A percentile compares a stretch with the other conserved stretches of the same genome.
Evolutionary conservation across 1,140 invertebrate genomes (phyloP).

Genomic region (Gonatopus flavifemur): DNA sequence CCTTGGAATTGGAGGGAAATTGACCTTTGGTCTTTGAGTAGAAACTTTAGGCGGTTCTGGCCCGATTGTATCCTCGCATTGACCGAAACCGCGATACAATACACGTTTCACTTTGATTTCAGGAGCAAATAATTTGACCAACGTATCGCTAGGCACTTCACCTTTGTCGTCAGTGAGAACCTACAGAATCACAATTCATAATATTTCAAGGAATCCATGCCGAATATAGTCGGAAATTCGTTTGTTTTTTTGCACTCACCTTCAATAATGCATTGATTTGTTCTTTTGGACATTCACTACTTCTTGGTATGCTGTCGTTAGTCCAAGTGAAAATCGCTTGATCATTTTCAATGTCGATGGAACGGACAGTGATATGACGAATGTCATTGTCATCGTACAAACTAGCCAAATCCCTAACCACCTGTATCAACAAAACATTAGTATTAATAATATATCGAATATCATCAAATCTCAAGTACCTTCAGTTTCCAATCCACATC

Average conservation of each 20-base stretch:
- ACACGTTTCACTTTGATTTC: constrained; percentile 68
- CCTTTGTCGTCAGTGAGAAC: constrained; percentile 61
- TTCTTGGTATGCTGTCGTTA: constrained; percentile 80
- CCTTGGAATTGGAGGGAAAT: constrained; percentile 72
- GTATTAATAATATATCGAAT: too few relatives aligned
- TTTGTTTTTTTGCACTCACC: too few relatives aligned
- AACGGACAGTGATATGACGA: constrained; percentile 70
- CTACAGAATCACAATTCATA: constrained; percentile 40
- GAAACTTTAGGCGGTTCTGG: constrained; percentile 51
- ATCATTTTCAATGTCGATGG: constrained; percentile 59
- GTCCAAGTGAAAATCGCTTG: constrained; percentile 79
- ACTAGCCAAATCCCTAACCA: constrained; percentile 68
- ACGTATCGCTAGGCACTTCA: constrained; percentile 58
- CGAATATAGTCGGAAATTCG: not conserved
- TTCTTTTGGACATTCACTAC: constrained; percentile 69
- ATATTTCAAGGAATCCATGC: too few relatives aligned
- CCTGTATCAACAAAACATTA: constrained; percentile 42
- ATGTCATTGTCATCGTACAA: constrained; percentile 71
- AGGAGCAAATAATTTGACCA: constrained; percentile 64
- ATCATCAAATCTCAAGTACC: constrained; percentile 26
- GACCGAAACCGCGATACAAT: constrained; percentile 63
- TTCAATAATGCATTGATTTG: constrained; percentile 71
- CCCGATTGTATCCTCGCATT: constrained; percentile 59
- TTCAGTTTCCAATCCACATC: constrained; percentile 72
- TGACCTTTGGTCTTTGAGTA: constrained; percentile 62